Base-by-base conservation (phyloP, 2,888 invertebrate species). In the Trissolcus brochymenae region DNA sequence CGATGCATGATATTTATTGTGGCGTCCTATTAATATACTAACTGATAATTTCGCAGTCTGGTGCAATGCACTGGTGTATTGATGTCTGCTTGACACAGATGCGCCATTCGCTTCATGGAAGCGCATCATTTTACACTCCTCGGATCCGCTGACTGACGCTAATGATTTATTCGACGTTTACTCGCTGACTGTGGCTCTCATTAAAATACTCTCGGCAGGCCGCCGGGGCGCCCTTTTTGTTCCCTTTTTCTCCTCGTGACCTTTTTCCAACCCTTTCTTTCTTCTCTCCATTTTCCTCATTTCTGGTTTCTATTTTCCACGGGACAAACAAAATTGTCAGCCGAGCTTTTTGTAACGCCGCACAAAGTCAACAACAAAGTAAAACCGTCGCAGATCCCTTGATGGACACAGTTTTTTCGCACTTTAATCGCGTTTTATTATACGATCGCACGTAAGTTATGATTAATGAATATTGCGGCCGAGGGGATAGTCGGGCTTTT, bases 121-220 rank as follows among this genome's bases (percentile, higher is more conserved):
- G 53, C 51, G 50, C 72, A 49, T 61, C 68, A 72, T 73, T 68
- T 72, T 56, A 53, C 21, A 17, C 67, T 72, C 56, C 65, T 73
- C 65, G 71, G 73, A 78, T 71, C 55, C 65, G 49, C 57, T 72
- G 66, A 57, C 57, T 70, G 66, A 74, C 65, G 70, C 74, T 84
- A 84, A 88, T 88, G 87, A 88, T 88, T 88, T 88, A 88, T 88
- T 86, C 84, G 87, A 86, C 86, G 84, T 87, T 87, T 86, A 84
- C 87, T 85, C 85, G 84, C 83, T 83, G 86, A 85, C 87, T 87
- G 85, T 86, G 85, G 85, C 84, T 85, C 87, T 87, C 87, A 86
- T 88, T 88, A 88, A 87, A 88, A 87, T 86, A 85, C 85, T 82
- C 35, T 6, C 84, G 84, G 81, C 82, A 74, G 81, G 82, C 81